A percentile compares a stretch with the other conserved stretches of the same genome.
phyloP scores from a whole-genome alignment of 2,888 invertebrate genomes.

The Hypselothyrea guttata region DNA sequence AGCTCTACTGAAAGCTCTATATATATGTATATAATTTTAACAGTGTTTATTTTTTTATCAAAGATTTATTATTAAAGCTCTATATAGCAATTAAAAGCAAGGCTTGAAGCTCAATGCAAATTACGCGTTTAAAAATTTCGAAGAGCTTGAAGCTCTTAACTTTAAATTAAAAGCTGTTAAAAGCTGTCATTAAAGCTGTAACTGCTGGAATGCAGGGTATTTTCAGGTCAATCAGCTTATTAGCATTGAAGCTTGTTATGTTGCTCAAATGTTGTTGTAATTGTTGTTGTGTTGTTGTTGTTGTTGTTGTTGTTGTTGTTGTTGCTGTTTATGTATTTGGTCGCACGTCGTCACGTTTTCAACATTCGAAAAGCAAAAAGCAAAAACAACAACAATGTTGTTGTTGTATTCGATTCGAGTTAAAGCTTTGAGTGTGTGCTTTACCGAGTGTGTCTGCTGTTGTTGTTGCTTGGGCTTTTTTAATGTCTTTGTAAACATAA shows the following conservation, averaged over 20 bases:
- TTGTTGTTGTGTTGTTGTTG: constrained; percentile 28
- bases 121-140: too few species aligned
- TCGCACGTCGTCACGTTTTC: constrained; percentile 71
- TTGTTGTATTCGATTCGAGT: constrained; percentile 22
- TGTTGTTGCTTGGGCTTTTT: constrained; percentile 52
- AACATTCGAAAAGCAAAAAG: constrained; percentile 36
- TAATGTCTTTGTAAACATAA: constrained; percentile 79
- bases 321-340: constrained; percentile 44
- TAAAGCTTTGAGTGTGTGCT: constrained; percentile 20
- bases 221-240: constrained; percentile 15
- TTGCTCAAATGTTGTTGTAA: neutral
- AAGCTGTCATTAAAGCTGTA: too few species aligned
- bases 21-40: too few species aligned
- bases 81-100: too few species aligned
- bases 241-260: too few species aligned
- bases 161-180: too few species aligned
- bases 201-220: constrained; percentile 28
- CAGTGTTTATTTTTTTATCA: too few species aligned
- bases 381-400: constrained; percentile 36
- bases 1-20: too few species aligned
- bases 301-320: constrained; percentile 19
- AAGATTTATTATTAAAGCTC: too few species aligned
- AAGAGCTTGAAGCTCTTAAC: too few species aligned
- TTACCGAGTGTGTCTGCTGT: constrained; percentile 36
- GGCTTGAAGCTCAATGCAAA: too few species aligned